A percentile compares a stretch with the other conserved stretches of the same genome.
Conservation (phyloP, 1,140 invertebrate species). For the Macrobrachium nipponense region DNA sequence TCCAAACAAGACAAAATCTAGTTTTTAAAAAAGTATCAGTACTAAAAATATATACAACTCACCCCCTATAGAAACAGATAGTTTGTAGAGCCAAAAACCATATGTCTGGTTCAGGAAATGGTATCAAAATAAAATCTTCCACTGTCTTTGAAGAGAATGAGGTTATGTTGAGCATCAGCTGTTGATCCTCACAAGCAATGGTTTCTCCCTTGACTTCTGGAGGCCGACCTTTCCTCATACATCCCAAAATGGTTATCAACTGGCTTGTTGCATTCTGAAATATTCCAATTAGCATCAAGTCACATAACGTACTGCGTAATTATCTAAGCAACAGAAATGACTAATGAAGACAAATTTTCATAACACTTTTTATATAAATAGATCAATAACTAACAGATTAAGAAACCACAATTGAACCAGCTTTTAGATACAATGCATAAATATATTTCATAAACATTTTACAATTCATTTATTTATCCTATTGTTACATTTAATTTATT, state of each 20-base stretch:
- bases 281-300: conserved; percentile 22
- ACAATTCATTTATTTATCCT: no score
- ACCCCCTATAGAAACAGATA: conserved; percentile 64
- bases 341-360: no score
- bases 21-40: no score
- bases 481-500: no score
- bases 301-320: background rate
- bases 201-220: conserved; percentile 71
- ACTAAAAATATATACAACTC: background rate
- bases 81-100: conserved; percentile 74
- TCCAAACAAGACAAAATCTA: no score
- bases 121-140: conserved; percentile 73
- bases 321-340: no score
- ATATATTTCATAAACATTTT: no score
- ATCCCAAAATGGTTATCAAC: conserved; percentile 73
- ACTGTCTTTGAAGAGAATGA: conserved; percentile 38
- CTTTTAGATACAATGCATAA: no score
- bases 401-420: no score
- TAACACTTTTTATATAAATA: no score
- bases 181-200: conserved; percentile 66
- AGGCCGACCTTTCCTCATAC: conserved; percentile 74
- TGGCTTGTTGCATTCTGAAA: conserved; percentile 69
- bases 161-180: conserved; percentile 72
- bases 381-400: no score
- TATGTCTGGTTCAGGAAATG: conserved; percentile 81